phyloP scores from a whole-genome alignment of 2,888 invertebrate species.

The Phengaris alcon region DNA sequence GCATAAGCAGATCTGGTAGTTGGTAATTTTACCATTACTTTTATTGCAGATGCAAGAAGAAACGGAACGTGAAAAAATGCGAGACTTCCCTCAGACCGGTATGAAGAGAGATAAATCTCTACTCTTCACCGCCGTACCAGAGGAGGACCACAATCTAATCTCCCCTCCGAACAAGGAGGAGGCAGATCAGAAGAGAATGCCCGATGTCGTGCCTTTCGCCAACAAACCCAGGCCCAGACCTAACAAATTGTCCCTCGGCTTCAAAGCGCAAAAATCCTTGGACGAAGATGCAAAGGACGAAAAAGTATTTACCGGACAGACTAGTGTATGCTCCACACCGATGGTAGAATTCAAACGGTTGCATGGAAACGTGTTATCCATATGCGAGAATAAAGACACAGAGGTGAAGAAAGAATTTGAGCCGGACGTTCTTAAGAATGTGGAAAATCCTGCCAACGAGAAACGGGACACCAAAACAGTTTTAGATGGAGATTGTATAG shows the following conservation, averaged over 20 bases:
- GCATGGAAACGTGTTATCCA: slow-evolving; percentile 85
- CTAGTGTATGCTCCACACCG: slow-evolving; percentile 88
- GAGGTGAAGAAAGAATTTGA: slow-evolving; percentile 63
- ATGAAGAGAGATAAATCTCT: slow-evolving; percentile 89
- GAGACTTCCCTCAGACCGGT: slow-evolving; percentile 71
- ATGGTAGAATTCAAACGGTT: slow-evolving; percentile 87
- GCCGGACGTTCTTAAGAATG: slow-evolving; percentile 65
- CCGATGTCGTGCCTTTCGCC: slow-evolving; percentile 74
- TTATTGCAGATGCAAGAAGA: slow-evolving; percentile 63
- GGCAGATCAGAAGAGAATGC: slow-evolving; percentile 55
- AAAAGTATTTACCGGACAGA: slow-evolving; percentile 82
- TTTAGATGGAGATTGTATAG: slow-evolving; percentile 66
- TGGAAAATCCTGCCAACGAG: slow-evolving; percentile 59
- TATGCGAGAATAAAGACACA: slow-evolving; percentile 82
- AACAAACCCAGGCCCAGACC: slow-evolving; percentile 75
- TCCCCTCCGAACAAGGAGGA: slow-evolving; percentile 66
- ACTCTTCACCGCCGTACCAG: slow-evolving; percentile 90
- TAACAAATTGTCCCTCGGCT: slow-evolving; percentile 78
- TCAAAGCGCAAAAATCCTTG: slow-evolving; percentile 77
- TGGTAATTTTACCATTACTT: not conserved
- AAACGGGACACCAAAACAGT: slow-evolving; percentile 62
- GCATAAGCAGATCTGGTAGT: no score
- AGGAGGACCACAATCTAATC: slow-evolving; percentile 82
- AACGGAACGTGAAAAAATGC: slow-evolving; percentile 64
- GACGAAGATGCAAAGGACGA: slow-evolving; percentile 77